Evolutionary conservation across 2,797 vertebrate genomes (phyloP).

Genomic region (Smutsia gigantea): DNA sequence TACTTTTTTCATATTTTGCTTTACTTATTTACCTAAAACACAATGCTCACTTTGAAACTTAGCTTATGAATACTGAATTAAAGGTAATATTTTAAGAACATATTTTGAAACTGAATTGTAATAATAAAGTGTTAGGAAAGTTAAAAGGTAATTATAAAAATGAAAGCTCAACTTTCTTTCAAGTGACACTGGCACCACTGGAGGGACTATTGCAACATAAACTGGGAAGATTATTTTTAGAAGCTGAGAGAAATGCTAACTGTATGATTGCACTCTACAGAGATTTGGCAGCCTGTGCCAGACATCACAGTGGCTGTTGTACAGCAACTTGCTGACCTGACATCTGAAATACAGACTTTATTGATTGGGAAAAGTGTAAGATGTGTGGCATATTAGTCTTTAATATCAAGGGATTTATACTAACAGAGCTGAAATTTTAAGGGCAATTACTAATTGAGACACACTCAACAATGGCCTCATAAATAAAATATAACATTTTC

Average conservation of each 20-base stretch:
- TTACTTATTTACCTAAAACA: background rate
- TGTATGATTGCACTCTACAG: background rate
- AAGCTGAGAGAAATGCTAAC: background rate
- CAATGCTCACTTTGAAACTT: background rate
- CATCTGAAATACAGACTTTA: slow-evolving; percentile 30
- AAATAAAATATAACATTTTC: background rate
- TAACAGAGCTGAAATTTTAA: slow-evolving; percentile 16
- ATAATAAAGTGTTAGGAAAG: background rate
- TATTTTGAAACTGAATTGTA: background rate
- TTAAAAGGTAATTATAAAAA: background rate
- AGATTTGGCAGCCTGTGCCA: background rate
- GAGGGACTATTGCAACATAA: background rate
- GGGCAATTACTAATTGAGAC: background rate
- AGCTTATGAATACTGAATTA: background rate
- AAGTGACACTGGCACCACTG: background rate
- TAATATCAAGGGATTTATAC: background rate
- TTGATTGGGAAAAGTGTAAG: background rate
- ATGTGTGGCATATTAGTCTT: background rate
- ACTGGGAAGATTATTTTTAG: background rate
- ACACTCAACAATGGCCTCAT: background rate
- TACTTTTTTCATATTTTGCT: background rate
- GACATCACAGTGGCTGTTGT: background rate
- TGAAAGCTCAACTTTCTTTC: background rate
- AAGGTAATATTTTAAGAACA: background rate
- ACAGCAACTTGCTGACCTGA: background rate